phyloP scores from a whole-genome alignment of 2,888 invertebrate species.

The Nomada ruficornis region DNA sequence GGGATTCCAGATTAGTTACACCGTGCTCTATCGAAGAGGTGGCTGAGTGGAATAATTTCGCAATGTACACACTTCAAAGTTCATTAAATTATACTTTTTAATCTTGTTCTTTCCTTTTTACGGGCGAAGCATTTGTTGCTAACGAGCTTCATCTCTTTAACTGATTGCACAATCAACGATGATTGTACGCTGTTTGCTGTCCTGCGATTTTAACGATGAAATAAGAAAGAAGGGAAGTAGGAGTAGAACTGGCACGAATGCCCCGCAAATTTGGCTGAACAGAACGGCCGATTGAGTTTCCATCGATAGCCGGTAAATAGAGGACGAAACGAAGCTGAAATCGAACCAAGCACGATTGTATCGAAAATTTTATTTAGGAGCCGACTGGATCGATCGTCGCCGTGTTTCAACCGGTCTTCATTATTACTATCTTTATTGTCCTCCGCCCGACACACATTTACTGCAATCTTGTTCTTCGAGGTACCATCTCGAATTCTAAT shows the following conservation, averaged over 20 bases:
- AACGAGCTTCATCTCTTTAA: neutral
- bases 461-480: neutral
- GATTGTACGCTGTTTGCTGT: constrained; percentile 5
- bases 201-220: constrained; percentile 7
- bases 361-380: constrained; percentile 64
- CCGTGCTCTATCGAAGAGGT: neutral
- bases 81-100: neutral
- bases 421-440: constrained; percentile 47
- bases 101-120: neutral
- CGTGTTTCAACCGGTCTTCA: constrained; percentile 23
- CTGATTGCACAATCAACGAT: neutral
- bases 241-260: constrained; percentile 42
- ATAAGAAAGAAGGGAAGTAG: neutral
- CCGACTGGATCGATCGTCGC: constrained; percentile 21
- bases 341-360: constrained; percentile 45
- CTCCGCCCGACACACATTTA: neutral
- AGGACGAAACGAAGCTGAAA: constrained; percentile 43
- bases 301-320: constrained; percentile 60
- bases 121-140: neutral
- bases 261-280: constrained; percentile 61
- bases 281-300: constrained; percentile 60
- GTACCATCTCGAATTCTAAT: neutral
- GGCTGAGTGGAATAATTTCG: neutral
- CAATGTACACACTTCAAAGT: neutral
- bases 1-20: constrained; percentile 8